These are phyloP conservation scores for Petrocephalus schoutedeni DNA, from an alignment of 2,797 vertebrate genomes.

Conservation along the genomic window DNA sequence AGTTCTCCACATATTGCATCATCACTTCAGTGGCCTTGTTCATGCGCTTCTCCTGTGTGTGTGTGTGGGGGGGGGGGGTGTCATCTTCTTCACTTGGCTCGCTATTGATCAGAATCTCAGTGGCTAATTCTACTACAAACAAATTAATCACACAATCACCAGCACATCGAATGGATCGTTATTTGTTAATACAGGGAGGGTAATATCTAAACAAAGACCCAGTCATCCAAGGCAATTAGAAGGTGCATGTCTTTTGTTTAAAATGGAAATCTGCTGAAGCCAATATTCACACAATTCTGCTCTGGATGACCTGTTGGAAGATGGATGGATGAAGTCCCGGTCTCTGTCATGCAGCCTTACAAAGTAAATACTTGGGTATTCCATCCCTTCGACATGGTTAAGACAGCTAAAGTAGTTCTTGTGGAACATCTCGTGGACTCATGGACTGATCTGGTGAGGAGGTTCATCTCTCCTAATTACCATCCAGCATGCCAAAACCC, in stretches of 20 bases:
- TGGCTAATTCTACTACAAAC: neutral
- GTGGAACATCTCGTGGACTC: neutral
- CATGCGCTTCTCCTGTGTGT: constrained; percentile 88
- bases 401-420: neutral
- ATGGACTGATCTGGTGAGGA: neutral
- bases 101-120: neutral
- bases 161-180: neutral
- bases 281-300: neutral
- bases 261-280: neutral
- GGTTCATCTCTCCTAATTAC: neutral
- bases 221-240: neutral
- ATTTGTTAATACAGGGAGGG: neutral
- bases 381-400: neutral
- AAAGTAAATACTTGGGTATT: neutral
- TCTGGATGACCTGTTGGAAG: neutral
- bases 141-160: neutral
- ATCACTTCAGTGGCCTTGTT: constrained; percentile 96
- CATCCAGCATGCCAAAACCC: neutral
- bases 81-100: neutral
- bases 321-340: neutral
- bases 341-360: neutral
- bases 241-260: neutral
- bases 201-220: neutral
- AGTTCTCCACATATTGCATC: constrained; percentile 97
- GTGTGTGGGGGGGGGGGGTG: neutral